Evolutionary conservation across 2,888 invertebrate species (phyloP).

Genomic region (Anodontia alba): DNA sequence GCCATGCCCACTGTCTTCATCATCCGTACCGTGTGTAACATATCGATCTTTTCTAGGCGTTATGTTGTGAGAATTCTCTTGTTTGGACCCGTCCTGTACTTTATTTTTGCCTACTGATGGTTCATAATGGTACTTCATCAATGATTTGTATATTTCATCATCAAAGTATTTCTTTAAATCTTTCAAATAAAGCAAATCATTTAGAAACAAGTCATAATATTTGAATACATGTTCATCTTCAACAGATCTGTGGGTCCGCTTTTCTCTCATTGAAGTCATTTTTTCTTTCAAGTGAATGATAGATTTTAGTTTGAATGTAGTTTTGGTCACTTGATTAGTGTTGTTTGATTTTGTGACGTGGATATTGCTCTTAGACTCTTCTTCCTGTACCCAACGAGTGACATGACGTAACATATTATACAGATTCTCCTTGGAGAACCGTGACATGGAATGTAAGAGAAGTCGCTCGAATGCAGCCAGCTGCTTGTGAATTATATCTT

Average conservation of each 20-base stretch:
- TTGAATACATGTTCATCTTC: slow-evolving; percentile 67
- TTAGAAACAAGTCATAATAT: slow-evolving; percentile 74
- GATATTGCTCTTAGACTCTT: slow-evolving; percentile 19
- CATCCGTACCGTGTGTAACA: not conserved
- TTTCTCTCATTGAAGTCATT: slow-evolving; percentile 46
- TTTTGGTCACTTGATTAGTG: not conserved
- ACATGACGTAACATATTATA: slow-evolving; percentile 66
- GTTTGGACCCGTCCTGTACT: not conserved
- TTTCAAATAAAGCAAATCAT: slow-evolving; percentile 73
- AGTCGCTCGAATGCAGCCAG: slow-evolving; percentile 76
- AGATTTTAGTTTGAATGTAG: slow-evolving; percentile 59
- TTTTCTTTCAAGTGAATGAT: slow-evolving; percentile 59
- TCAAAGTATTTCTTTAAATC: slow-evolving; percentile 78
- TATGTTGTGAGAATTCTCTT: not conserved
- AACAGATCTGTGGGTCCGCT: slow-evolving; percentile 34
- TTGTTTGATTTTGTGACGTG: not conserved
- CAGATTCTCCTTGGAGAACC: slow-evolving; percentile 74
- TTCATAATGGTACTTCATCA: slow-evolving; percentile 77
- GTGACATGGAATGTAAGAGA: slow-evolving; percentile 75
- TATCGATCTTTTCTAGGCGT: not conserved
- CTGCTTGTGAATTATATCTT: slow-evolving; percentile 65
- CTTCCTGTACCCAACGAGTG: slow-evolving; percentile 48
- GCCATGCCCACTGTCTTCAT: slow-evolving; percentile 60
- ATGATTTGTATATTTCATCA: slow-evolving; percentile 72
- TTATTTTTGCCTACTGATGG: slow-evolving; percentile 47